phyloP scores from a whole-genome alignment of 2,113 vertebrate species.

The Craseonycteris thonglongyai region DNA sequence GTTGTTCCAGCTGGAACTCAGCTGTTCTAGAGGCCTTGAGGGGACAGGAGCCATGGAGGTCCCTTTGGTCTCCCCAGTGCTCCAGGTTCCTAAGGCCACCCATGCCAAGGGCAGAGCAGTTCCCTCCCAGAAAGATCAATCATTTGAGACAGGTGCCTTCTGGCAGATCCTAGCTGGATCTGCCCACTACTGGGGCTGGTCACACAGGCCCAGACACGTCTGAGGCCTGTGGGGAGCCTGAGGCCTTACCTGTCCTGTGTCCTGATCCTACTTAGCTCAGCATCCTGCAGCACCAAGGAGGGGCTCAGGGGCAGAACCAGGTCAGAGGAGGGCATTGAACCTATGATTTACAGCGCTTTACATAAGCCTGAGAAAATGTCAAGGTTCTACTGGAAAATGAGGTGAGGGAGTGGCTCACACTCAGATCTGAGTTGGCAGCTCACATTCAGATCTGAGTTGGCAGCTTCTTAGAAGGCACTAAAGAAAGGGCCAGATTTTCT shows the following conservation, averaged over 20 bases:
- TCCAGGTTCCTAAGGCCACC: not conserved
- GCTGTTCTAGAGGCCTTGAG: not conserved
- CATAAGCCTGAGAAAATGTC: not conserved
- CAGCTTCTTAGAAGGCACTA: not conserved
- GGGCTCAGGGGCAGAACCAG: not conserved
- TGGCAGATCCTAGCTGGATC: not conserved
- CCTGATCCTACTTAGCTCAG: not conserved
- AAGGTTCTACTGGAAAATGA: not conserved
- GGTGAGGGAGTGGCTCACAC: not conserved
- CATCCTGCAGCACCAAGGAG: not conserved
- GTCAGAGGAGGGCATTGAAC: not conserved
- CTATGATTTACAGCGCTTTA: not conserved
- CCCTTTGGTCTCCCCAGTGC: not conserved
- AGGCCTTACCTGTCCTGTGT: not conserved
- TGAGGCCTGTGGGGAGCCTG: not conserved
- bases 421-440: not conserved
- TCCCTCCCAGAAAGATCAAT: not conserved
- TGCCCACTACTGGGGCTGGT: not conserved
- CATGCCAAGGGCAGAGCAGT: not conserved
- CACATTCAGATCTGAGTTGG: not conserved
- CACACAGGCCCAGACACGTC: slow-evolving; percentile 27
- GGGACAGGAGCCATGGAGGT: not conserved
- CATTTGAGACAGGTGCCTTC: not conserved
- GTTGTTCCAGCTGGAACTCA: not conserved
- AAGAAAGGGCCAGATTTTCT: not conserved